Evolutionary conservation across 2,797 vertebrate genomes (phyloP).

Genomic region (Tarsius wallacei): DNA sequence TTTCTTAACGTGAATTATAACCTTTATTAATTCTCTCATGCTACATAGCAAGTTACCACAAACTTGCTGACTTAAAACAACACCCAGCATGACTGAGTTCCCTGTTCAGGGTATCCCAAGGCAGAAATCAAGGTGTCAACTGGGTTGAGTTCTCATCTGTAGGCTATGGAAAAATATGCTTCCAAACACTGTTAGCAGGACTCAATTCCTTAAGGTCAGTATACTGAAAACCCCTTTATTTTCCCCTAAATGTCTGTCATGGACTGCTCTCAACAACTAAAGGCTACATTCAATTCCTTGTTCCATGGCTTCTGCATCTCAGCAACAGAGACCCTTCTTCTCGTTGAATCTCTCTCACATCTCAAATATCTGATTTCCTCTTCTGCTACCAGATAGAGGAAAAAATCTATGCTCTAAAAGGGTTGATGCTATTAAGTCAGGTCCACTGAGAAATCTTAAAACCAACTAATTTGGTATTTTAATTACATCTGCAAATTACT

Average conservation of each 20-base stretch:
- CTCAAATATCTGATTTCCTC: not conserved
- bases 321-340: not conserved
- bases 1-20: not conserved
- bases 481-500: slow-evolving; percentile 39
- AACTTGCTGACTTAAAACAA: slow-evolving; percentile 7
- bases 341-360: not conserved
- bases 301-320: not conserved
- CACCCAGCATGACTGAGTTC: not conserved
- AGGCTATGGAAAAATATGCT: not conserved
- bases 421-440: slow-evolving; percentile 16
- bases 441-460: not conserved
- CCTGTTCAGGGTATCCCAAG: not conserved
- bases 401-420: slow-evolving; percentile 34
- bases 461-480: not conserved
- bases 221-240: not conserved
- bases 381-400: not conserved
- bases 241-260: not conserved
- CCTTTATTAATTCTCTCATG: not conserved
- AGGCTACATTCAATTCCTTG: not conserved
- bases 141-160: not conserved
- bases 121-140: not conserved
- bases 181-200: not conserved
- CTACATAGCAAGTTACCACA: not conserved
- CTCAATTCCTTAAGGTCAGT: not conserved
- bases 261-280: not conserved